Percentiles rank a stretch among this genome's conserved stretches.
phyloP scores from a whole-genome alignment of 2,113 vertebrate species.

The Pseudonaja textilis region DNA sequence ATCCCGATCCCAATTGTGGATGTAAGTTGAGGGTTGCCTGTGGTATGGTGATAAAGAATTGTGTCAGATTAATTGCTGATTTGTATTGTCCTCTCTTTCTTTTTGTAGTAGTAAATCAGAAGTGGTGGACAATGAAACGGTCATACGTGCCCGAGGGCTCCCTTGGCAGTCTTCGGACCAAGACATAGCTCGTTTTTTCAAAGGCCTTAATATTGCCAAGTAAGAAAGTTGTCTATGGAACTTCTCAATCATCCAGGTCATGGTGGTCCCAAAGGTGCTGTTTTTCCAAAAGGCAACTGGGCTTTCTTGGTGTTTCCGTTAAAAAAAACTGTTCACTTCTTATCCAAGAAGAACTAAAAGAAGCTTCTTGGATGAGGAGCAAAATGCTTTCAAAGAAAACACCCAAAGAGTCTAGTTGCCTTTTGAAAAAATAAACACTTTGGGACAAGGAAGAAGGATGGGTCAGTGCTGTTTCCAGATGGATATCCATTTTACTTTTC shows the following conservation, averaged over 20 bases:
- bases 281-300: background rate
- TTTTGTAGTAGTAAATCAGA: slow-evolving; percentile 86
- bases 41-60: background rate
- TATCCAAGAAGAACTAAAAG: background rate
- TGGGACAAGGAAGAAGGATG: slow-evolving; percentile 76
- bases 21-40: background rate
- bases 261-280: background rate
- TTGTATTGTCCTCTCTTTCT: background rate
- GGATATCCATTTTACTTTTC: background rate
- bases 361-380: background rate
- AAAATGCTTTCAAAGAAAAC: background rate
- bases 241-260: background rate
- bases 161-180: slow-evolving; percentile 98
- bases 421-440: background rate
- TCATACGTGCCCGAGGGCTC: slow-evolving; percentile 91
- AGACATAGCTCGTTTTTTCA: slow-evolving; percentile 96
- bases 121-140: slow-evolving; percentile 90
- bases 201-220: slow-evolving; percentile 97
- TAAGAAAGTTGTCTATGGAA: slow-evolving; percentile 59
- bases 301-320: background rate
- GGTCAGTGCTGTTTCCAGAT: background rate
- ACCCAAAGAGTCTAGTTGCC: background rate
- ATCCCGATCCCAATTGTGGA: too few species aligned
- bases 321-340: background rate
- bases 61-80: background rate